Evolutionary conservation across 2,113 vertebrate species (phyloP), one percentile per base, ranked within the genome.

Genomic region (Neogobius melanostomus): DNA sequence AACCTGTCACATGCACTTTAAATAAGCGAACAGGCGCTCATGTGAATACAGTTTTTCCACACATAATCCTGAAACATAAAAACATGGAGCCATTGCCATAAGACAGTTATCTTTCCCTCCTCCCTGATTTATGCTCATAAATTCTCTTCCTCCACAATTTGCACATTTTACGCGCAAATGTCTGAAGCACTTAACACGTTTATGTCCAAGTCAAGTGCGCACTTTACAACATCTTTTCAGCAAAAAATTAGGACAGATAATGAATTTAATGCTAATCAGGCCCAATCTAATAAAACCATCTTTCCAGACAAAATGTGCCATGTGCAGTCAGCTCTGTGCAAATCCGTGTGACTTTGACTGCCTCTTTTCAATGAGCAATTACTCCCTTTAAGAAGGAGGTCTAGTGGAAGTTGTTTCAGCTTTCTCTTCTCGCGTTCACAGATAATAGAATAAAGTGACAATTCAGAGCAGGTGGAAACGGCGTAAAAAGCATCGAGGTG

Each of bases 401-500:
- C 65, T 83, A 56, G 8, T 77, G 68, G 69, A 85, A 80, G 80
- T 80, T 56, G 53, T 56, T 56, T 56, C 28, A 56, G 53, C 21
- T 56, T 56, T 16, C 53, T 28, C 53, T 11, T 56, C 53, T 28
- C 10, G 9, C 10, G 74, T 56, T 77, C 88, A 87, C 82, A 80
- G 77, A 86, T 81, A 87, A 86, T 66, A 90, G 87, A 85, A 78
- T 82, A 89, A 89, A 79, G 54, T 85, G 82, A 83, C 86, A 82
- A 68, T 82, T 79, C 73, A 66, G 76, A 89, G 87, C 81, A 89
- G 67, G 75, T 77, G 71, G 76, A 91, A 86, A 87, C 75, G 66
- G 79, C 85, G 76, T 86, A 82, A 90, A n/a, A 90, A 84, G 86
- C 87, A 77, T 14, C 28, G 85, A 92, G 90, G 84, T 90, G 89